Percentiles rank a stretch among this genome's conserved stretches.
Evolutionary conservation across 2,113 vertebrate genomes (phyloP).

Genomic region (Mustelus asterias): DNA sequence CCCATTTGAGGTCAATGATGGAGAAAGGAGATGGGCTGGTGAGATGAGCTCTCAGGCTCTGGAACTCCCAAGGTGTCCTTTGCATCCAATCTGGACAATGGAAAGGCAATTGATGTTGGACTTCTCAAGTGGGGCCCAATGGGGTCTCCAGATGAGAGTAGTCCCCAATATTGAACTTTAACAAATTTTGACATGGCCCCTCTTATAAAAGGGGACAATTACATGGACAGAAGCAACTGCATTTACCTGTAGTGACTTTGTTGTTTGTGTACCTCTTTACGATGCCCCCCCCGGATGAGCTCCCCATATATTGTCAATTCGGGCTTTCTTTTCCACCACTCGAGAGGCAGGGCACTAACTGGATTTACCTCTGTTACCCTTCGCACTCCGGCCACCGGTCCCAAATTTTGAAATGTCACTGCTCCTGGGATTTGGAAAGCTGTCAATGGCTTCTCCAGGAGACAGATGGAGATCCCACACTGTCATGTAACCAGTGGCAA

Average conservation of each 20-base stretch:
- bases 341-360: not conserved
- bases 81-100: not conserved
- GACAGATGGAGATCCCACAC: not conserved
- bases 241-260: not conserved
- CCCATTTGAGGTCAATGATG: not conserved
- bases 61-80: not conserved
- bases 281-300: not conserved
- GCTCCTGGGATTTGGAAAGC: not conserved
- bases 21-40: not conserved
- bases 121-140: not conserved
- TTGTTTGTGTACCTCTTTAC: not conserved
- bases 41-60: not conserved
- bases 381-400: not conserved
- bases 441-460: not conserved
- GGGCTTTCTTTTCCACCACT: not conserved
- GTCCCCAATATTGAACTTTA: not conserved
- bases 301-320: not conserved
- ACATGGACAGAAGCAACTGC: not conserved
- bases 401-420: not conserved
- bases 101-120: not conserved
- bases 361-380: not conserved
- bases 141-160: not conserved
- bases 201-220: not conserved
- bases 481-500: not conserved
- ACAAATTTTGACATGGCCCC: not conserved